Base-by-base conservation (phyloP, 2,113 vertebrate genomes). In the Meriones unguiculatus region DNA sequence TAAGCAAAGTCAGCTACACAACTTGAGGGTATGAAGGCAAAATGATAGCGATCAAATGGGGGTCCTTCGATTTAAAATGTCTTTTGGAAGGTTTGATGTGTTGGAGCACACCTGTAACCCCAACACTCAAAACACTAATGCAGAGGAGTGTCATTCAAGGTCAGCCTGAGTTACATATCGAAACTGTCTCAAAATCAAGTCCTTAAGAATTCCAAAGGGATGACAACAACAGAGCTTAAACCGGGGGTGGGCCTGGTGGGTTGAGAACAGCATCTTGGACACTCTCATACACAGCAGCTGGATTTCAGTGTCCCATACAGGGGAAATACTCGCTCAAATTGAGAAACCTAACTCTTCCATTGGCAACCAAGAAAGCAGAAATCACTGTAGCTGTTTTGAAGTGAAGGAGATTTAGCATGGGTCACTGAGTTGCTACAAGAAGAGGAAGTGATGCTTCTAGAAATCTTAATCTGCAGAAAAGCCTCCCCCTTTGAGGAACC, bases 191-290 rank as follows among this genome's bases (percentile, higher is more conserved):
- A 15, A 72, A 54, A 65, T 64, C n/a, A 84, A 25, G 24, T 20
- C 5, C 54, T 67, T 17, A 67, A 78, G 22, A 25, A 54, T 64
- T 82, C 85, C 30, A 72, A 41, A 85, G 25, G 24, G 6, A 46
- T 46, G 46, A 9, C 12, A 4, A 69, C 5, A 64, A 14, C 25
- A 70, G 41, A 57, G 1, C 57, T 22, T 46, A 54, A 30, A 25
- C 2, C 11, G 22, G 24, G 4, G 24, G 2, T 18, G 1, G 20
- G 17, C 0, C 57, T 24, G 7, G 28, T 28, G 2, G 11, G 0
- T 0, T 41, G 25, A 15, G 35, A 41, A 35, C 7, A 18, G 18
- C 30, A 50, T 35, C 65, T 28, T 32, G 18, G 35, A 52, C 18
- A 38, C 14, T 5, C 32, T 86, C 13, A 0, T 70, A 54, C 25